Percentiles rank a stretch among this genome's conserved stretches.
These are phyloP conservation scores for Brachyhypopomus gauderio DNA, from an alignment of 2,113 vertebrate genomes.

Conservation along the genomic window DNA sequence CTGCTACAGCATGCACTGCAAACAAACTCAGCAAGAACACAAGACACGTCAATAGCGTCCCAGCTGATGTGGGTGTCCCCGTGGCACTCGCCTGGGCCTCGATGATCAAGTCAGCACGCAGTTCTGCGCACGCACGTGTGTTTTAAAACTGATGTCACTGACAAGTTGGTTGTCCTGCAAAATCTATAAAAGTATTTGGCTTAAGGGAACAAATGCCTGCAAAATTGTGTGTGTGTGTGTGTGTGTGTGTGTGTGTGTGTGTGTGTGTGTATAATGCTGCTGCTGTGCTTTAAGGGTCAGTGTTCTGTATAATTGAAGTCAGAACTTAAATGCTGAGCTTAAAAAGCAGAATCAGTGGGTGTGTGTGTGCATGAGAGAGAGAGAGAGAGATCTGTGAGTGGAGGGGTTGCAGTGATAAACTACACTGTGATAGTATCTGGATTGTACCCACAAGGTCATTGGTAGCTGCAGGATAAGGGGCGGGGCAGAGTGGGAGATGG, in stretches of 20 bases:
- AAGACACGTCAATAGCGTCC: not conserved
- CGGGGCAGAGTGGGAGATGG: too few relatives aligned
- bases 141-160: not conserved
- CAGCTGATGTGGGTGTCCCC: not conserved
- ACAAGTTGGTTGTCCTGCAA: not conserved
- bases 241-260: not conserved
- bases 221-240: not conserved
- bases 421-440: too few relatives aligned
- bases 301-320: slow-evolving; percentile 36
- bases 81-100: too few relatives aligned
- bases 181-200: not conserved
- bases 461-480: too few relatives aligned
- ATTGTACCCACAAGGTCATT: too few relatives aligned
- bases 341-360: not conserved
- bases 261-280: not conserved
- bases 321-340: slow-evolving; percentile 34
- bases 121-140: not conserved
- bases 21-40: not conserved
- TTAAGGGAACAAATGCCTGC: not conserved
- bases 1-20: not conserved
- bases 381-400: not conserved
- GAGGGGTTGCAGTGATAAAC: too few relatives aligned
- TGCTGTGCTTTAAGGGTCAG: slow-evolving; percentile 18
- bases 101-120: not conserved
- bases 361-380: slow-evolving; percentile 3